These are phyloP conservation scores for Sitta carolinensis DNA, from an alignment of 2,797 vertebrate species.

Conservation along the genomic window DNA sequence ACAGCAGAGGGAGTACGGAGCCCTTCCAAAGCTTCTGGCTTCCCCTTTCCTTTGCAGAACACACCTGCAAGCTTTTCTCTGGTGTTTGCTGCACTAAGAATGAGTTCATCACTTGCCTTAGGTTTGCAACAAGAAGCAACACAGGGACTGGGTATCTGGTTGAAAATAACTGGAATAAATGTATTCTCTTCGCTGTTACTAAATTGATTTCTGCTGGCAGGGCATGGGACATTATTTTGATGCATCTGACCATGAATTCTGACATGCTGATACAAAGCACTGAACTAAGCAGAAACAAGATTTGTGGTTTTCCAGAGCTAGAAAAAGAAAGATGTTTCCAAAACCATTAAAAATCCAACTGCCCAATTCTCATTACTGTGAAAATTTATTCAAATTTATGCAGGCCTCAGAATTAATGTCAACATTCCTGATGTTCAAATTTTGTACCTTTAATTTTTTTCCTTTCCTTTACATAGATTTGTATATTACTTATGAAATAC, in stretches of 20 bases:
- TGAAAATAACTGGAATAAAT: not conserved
- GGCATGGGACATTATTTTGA: not conserved
- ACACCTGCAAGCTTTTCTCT: not conserved
- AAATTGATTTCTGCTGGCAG: not conserved
- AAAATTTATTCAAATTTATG: conserved; percentile 18
- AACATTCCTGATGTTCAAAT: not conserved
- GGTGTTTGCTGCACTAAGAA: not conserved
- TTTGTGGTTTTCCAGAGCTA: not conserved
- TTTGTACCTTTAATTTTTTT: not conserved
- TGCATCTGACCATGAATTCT: not conserved
- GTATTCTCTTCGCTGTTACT: not conserved
- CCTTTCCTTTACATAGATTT: not conserved
- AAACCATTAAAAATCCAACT: not conserved
- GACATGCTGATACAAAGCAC: not conserved
- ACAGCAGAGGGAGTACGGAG: conserved; percentile 67
- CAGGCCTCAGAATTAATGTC: not conserved
- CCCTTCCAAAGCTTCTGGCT: not conserved
- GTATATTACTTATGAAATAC: not conserved
- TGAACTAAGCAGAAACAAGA: not conserved
- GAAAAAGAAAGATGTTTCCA: not conserved
- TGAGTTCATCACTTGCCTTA: not conserved
- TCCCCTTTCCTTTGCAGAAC: not conserved
- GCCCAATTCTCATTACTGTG: not conserved
- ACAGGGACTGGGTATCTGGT: not conserved
- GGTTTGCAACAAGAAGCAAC: not conserved